phyloP scores from a whole-genome alignment of 2,888 invertebrate genomes.

The Notocelia uddmanniana region DNA sequence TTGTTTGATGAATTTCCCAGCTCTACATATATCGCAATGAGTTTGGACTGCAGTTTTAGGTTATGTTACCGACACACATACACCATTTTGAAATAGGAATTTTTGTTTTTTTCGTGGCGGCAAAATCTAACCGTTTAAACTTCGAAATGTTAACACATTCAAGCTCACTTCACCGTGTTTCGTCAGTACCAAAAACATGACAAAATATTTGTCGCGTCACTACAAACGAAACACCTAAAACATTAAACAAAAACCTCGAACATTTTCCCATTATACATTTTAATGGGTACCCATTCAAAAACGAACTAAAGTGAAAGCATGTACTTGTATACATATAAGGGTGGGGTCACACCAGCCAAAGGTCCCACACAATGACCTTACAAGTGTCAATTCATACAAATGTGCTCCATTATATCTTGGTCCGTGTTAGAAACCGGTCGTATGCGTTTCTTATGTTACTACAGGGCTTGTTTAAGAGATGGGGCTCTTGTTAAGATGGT shows the following conservation, averaged over 20 bases:
- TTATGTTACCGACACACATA: background rate
- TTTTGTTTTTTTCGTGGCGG: background rate
- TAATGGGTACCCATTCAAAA: constrained; percentile 42
- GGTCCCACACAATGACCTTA: constrained; percentile 45
- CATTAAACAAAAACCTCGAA: constrained; percentile 21
- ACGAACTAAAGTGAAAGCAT: constrained; percentile 45
- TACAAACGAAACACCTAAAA: constrained; percentile 22
- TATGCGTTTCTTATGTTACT: constrained; percentile 7
- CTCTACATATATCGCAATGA: no score
- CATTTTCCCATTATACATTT: constrained; percentile 40
- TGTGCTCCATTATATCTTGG: constrained; percentile 33
- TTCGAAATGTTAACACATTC: constrained; percentile 20
- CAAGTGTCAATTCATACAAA: constrained; percentile 46
- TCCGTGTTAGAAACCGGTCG: constrained; percentile 17
- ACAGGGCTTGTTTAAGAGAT: background rate
- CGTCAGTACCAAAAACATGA: constrained; percentile 25
- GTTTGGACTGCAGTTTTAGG: background rate
- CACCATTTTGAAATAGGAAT: background rate
- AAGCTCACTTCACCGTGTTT: constrained; percentile 18
- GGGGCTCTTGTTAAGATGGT: constrained; percentile 30
- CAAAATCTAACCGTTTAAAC: background rate
- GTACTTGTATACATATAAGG: constrained; percentile 39
- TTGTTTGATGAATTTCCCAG: no score
- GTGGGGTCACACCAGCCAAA: constrained; percentile 46
- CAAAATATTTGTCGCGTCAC: constrained; percentile 31